These are phyloP conservation scores for Sitodiplosis mosellana DNA, from an alignment of 1,140 invertebrate genomes.

Conservation along the genomic window DNA sequence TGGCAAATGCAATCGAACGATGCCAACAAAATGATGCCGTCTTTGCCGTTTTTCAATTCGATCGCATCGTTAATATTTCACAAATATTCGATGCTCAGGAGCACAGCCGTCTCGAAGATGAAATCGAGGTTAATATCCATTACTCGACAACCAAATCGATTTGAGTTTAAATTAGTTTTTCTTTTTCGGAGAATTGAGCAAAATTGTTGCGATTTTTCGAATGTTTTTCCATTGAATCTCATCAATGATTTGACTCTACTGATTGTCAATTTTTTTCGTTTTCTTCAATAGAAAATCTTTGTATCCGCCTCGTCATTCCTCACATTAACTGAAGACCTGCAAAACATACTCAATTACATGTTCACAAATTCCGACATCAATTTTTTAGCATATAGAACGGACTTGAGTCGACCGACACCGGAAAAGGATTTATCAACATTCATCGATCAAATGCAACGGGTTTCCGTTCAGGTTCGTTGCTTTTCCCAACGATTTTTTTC, in stretches of 20 bases:
- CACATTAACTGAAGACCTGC: slow-evolving; percentile 33
- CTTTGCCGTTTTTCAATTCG: slow-evolving; percentile 50
- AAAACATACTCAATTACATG: slow-evolving; percentile 39
- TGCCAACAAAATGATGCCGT: slow-evolving; percentile 46
- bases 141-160: no score
- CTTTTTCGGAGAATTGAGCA: no score
- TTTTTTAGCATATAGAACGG: slow-evolving; percentile 41
- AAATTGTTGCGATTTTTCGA: no score
- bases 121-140: slow-evolving; percentile 18
- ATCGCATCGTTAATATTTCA: slow-evolving; percentile 41
- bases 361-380: slow-evolving; percentile 41
- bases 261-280: not conserved
- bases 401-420: slow-evolving; percentile 42
- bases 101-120: slow-evolving; percentile 22
- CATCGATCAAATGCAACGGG: slow-evolving; percentile 51
- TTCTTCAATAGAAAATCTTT: slow-evolving; percentile 8
- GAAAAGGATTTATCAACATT: slow-evolving; percentile 50
- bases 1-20: slow-evolving; percentile 20
- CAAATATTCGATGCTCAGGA: slow-evolving; percentile 28
- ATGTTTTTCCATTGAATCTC: no score
- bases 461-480: slow-evolving; percentile 40
- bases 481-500: no score
- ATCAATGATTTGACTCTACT: no score
- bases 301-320: slow-evolving; percentile 20
- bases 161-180: no score